Conservation (phyloP, 1,140 invertebrate genomes). For the Metaphire vulgaris region DNA sequence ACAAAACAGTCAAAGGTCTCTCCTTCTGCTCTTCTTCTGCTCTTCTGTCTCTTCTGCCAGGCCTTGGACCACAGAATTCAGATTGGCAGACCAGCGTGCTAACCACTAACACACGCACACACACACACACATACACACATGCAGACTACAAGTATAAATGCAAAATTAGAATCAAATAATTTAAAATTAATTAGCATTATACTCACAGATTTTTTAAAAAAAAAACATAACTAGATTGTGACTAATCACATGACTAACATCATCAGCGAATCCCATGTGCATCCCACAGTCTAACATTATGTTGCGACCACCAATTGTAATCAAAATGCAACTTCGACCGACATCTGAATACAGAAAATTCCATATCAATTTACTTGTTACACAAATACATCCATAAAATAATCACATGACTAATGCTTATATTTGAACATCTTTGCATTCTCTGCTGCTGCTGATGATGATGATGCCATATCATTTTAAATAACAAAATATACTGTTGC, state of each 20-base stretch:
- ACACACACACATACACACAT: no score
- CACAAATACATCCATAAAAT: background rate
- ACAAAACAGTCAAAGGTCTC: background rate
- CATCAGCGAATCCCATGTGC: conserved; percentile 99
- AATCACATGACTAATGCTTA: background rate
- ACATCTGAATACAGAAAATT: conserved; percentile 64
- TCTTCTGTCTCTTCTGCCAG: no score
- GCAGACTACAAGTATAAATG: no score
- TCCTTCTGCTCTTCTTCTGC: no score
- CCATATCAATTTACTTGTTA: background rate
- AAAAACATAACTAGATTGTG: conserved; percentile 3
- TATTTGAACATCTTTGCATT: background rate
- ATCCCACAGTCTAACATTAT: conserved; percentile 99
- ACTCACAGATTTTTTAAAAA: no score
- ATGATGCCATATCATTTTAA: background rate
- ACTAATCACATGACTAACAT: conserved; percentile 54
- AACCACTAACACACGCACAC: no score
- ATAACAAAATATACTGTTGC: no score
- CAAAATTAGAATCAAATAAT: no score
- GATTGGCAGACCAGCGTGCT: background rate
- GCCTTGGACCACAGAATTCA: no score
- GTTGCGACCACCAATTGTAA: conserved; percentile 95
- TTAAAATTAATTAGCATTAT: no score
- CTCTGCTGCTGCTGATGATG: background rate
- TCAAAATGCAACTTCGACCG: conserved; percentile 90